Evolutionary conservation across 1,140 invertebrate species (phyloP), one percentile per base, ranked within the genome.

Genomic region (Sarcophaga peregrina): DNA sequence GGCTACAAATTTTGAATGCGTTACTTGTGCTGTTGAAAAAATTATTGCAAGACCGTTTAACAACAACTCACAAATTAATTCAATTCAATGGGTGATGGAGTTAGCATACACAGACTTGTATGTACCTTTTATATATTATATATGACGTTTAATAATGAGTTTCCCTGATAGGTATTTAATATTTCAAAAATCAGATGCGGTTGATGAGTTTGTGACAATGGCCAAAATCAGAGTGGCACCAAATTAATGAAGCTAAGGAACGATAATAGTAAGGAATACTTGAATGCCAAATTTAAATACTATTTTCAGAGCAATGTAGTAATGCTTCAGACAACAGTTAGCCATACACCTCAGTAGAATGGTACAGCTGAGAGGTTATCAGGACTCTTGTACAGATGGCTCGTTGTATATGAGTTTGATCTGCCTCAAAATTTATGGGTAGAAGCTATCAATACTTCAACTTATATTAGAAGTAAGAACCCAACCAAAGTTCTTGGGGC

Each of bases 381-480:
- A 76, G 85, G 17, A 87, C 84, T n/a, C 58, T 86, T 8, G 68
- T 85, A 5, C 85, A 86, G 82, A 83, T 76, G 72, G 83, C 86
- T 3, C n/a, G 84, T 46, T 83, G 83, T 62, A 87, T 2, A 46
- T 11, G 80, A 83, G 10, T 46, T 82, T 10, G 45, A 54, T 6
- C n/a, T 92, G 45, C 86, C 88, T 20, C 85, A 89, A 72, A 50
- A 83, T n/a, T 86, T 91, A 72, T 93, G 92, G 92, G 90, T 88
- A 5, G 91, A 93, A 87, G 91, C 91, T 8, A 84, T 91, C 0
- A 86, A 87, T 73, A 91, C 88, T n/a, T 80, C 82, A 45, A 58
- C 46, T 11, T 78, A 82, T 52, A 73, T 84, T n/a, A 45, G 52
- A 25, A 83, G 86, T 82, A 47, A 83, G 76, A 81, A 76, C 11